phyloP scores from a whole-genome alignment of 2,113 vertebrate species.

The Equus quagga region DNA sequence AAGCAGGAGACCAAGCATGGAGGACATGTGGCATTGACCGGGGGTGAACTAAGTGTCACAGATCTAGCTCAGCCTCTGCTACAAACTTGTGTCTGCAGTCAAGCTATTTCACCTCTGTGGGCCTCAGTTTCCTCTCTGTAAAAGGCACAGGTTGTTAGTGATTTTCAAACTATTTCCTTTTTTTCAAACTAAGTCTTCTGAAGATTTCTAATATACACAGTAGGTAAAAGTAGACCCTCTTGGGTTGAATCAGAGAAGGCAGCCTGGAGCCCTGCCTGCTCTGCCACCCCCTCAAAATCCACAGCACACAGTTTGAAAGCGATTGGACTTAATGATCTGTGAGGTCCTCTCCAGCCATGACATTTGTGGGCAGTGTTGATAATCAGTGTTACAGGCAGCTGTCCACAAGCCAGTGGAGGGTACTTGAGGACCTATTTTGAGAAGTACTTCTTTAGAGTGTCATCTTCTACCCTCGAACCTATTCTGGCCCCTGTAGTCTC shows the following conservation, averaged over 20 bases:
- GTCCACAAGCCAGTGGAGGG: not conserved
- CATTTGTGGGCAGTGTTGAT: not conserved
- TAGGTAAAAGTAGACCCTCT: not conserved
- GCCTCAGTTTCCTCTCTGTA: not conserved
- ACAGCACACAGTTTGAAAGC: not conserved
- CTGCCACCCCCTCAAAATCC: fast-evolving
- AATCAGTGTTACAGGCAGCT: not conserved
- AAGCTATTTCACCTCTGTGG: not conserved
- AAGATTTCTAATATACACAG: not conserved
- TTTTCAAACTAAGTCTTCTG: not conserved
- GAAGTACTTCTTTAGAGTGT: not conserved
- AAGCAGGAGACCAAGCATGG: not conserved
- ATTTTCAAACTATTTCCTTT: not conserved
- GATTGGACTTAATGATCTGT: not conserved
- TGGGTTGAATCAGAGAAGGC: not conserved
- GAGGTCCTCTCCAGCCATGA: not conserved
- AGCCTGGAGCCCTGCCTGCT: not conserved
- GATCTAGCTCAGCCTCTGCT: not conserved
- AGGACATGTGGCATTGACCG: not conserved
- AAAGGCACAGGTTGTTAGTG: not conserved
- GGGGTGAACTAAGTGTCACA: not conserved
- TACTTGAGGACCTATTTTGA: not conserved
- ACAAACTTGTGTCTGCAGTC: not conserved
- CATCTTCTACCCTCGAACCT: not conserved
- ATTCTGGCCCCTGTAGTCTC: not conserved